Conservation (phyloP, 2,888 invertebrate species). For the Gymnoscelis rufifasciata region DNA sequence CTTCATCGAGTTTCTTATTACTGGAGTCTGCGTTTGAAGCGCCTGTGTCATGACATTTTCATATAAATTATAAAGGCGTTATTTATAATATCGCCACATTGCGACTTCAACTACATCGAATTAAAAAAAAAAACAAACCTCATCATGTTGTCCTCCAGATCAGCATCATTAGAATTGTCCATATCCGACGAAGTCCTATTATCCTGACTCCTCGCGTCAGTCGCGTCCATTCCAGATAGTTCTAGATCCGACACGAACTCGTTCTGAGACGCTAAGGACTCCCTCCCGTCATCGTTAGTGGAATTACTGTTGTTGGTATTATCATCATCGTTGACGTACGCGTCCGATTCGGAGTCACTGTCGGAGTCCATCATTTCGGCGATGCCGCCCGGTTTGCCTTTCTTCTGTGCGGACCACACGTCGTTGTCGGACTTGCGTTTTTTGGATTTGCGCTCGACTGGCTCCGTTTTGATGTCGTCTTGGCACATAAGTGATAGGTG, state of each 20-base stretch:
- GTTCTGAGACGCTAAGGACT: slow-evolving; percentile 70
- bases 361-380: slow-evolving; percentile 82
- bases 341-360: slow-evolving; percentile 71
- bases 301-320: slow-evolving; percentile 70
- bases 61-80: no score
- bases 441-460: slow-evolving; percentile 73
- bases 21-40: no score
- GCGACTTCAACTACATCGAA: no score
- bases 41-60: no score
- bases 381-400: slow-evolving; percentile 75
- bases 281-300: slow-evolving; percentile 64
- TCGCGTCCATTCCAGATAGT: slow-evolving; percentile 80
- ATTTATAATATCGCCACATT: no score
- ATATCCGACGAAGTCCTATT: slow-evolving; percentile 75
- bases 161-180: slow-evolving; percentile 80
- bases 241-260: slow-evolving; percentile 82
- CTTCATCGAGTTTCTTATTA: no score
- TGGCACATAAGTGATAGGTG: slow-evolving; percentile 67
- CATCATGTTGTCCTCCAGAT: slow-evolving; percentile 79
- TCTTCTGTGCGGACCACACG: slow-evolving; percentile 80
- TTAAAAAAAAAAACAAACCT: no score
- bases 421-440: slow-evolving; percentile 81
- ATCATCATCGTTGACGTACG: slow-evolving; percentile 67
- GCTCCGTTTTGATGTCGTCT: slow-evolving; percentile 54
- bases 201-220: slow-evolving; percentile 75